A percentile compares a stretch with the other conserved stretches of the same genome.
phyloP scores from a whole-genome alignment of 2,888 invertebrate genomes.

The Ichneumoninae sp. region DNA sequence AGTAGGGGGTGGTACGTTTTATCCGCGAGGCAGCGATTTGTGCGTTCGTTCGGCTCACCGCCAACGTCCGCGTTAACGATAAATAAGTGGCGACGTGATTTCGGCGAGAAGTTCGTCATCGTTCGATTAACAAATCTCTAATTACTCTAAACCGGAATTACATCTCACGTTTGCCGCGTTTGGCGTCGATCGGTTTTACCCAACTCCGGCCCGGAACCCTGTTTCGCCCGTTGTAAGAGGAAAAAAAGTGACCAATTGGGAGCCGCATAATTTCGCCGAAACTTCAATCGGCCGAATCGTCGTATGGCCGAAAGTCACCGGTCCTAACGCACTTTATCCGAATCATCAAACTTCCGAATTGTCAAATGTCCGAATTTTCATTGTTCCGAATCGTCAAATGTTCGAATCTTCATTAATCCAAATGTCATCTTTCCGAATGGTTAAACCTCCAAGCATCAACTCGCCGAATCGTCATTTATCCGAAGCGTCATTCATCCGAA shows the following conservation, averaged over 20 bases:
- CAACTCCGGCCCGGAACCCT: conserved; percentile 19
- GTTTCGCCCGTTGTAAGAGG: conserved; percentile 19
- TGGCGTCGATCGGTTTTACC: conserved; percentile 5
- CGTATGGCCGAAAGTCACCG: too few species aligned
- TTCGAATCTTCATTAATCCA: too few species aligned
- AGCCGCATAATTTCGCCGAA: too few species aligned
- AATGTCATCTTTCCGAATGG: too few species aligned
- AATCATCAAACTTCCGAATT: too few species aligned
- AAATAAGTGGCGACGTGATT: conserved; percentile 51
- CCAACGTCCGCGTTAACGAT: conserved; percentile 40
- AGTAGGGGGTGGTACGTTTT: conserved; percentile 40
- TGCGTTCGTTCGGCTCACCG: conserved; percentile 47
- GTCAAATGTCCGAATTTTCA: too few species aligned
- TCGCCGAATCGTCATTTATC: too few species aligned
- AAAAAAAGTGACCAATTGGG: background rate
- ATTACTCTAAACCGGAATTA: conserved; percentile 36
- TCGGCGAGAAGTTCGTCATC: conserved; percentile 33
- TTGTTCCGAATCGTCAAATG: too few species aligned
- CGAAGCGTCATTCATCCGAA: too few species aligned
- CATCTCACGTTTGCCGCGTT: background rate
- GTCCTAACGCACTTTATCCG: too few species aligned
- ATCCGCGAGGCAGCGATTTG: conserved; percentile 45
- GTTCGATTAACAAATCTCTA: conserved; percentile 39
- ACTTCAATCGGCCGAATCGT: too few species aligned
- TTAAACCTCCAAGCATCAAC: too few species aligned